phyloP scores from a whole-genome alignment of 1,140 invertebrate genomes.

The Drosophila nikananu region DNA sequence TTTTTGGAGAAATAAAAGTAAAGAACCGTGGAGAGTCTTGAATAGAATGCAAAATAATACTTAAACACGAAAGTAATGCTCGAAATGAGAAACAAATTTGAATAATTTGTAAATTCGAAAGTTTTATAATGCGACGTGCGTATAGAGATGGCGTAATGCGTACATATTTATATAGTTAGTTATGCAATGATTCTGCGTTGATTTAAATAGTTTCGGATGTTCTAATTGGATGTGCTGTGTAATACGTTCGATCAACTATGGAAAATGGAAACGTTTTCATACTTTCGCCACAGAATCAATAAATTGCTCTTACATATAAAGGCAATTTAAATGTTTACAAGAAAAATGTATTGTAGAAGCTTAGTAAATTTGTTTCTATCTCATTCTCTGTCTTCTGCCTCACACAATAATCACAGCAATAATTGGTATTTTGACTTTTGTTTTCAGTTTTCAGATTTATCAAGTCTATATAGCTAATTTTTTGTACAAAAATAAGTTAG shows the following conservation, averaged over 20 bases:
- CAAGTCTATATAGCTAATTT: conserved; percentile 33
- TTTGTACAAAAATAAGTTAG: conserved; percentile 41
- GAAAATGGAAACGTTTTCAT: not conserved
- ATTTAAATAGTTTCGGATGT: conserved; percentile 17
- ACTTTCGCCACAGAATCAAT: conserved; percentile 21
- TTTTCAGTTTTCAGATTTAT: conserved; percentile 57
- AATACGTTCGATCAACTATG: conserved; percentile 42
- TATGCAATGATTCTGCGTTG: conserved; percentile 12
- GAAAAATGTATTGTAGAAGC: conserved; percentile 11
- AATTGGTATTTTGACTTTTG: conserved; percentile 54
- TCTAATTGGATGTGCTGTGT: conserved; percentile 13
- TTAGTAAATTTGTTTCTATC: conserved; percentile 41
- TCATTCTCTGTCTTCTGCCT: conserved; percentile 33
- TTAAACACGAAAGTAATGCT: conserved; percentile 46
- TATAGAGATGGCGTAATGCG: conserved; percentile 26
- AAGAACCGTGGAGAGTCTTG: not conserved
- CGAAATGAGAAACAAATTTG: conserved; percentile 46
- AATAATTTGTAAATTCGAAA: conserved; percentile 69
- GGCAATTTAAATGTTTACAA: not conserved
- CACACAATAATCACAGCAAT: conserved; percentile 70
- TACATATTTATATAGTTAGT: conserved; percentile 11
- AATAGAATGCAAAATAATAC: conserved; percentile 54
- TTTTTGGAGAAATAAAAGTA: conserved; percentile 10
- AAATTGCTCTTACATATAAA: not conserved
- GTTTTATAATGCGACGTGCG: conserved; percentile 5